Evolutionary conservation across 2,113 vertebrate genomes (phyloP).

Genomic region (Eidolon helvum): DNA sequence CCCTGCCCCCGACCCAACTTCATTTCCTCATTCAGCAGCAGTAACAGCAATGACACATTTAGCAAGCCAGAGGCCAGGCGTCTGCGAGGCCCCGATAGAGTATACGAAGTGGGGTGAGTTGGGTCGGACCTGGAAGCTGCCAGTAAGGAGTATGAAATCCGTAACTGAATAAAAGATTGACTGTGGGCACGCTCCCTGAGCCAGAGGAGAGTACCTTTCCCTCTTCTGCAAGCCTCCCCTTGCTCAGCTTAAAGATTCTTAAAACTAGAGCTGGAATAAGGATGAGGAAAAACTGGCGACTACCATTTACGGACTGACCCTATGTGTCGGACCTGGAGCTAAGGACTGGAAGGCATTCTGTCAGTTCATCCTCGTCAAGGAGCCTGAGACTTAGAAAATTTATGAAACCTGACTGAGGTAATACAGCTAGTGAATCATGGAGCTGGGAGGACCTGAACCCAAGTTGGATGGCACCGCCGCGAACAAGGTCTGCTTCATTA

Average conservation of each 20-base stretch:
- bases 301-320: background rate
- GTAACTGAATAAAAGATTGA: background rate
- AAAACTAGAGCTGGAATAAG: background rate
- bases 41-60: background rate
- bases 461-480: background rate
- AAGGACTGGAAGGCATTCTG: background rate
- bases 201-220: background rate
- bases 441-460: background rate
- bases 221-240: background rate
- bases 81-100: rapidly evolving
- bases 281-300: background rate
- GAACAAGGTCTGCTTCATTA: background rate
- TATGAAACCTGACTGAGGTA: background rate
- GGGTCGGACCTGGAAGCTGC: background rate
- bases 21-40: background rate
- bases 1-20: too few species aligned
- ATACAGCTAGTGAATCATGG: background rate
- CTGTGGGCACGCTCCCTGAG: background rate
- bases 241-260: background rate
- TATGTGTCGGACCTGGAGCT: background rate
- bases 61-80: background rate
- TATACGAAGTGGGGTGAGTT: background rate
- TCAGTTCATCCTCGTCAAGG: background rate
- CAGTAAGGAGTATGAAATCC: background rate
- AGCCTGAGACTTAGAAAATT: background rate